phyloP scores from a whole-genome alignment of 2,888 invertebrate species.

The Auanema sp. region DNA sequence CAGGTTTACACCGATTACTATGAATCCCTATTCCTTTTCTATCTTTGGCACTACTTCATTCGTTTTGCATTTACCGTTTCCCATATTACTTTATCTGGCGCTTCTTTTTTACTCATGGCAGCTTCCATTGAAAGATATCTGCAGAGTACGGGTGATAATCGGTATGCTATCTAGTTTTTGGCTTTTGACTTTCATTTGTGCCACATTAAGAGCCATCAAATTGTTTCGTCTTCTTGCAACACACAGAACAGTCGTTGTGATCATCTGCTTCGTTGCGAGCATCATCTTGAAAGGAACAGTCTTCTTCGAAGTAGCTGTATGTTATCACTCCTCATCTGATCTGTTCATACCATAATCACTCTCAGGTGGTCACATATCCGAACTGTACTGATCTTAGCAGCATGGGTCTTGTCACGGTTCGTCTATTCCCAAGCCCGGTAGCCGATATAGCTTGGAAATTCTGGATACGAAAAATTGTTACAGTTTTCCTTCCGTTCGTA shows the following conservation, averaged over 20 bases:
- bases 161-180: constrained; percentile 8
- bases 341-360: background rate
- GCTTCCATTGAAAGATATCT: constrained; percentile 59
- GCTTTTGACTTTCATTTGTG: constrained; percentile 4
- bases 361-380: constrained; percentile 37
- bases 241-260: constrained; percentile 45
- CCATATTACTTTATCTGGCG: constrained; percentile 53
- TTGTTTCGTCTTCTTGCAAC: constrained; percentile 46
- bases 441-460: constrained; percentile 56
- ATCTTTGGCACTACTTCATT: constrained; percentile 53
- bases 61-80: constrained; percentile 57
- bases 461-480: constrained; percentile 52
- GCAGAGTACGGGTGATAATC: constrained; percentile 49
- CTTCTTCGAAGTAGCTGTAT: constrained; percentile 53
- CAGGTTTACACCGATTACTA: constrained; percentile 56
- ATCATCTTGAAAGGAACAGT: constrained; percentile 54
- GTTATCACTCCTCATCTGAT: constrained; percentile 1
- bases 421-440: constrained; percentile 36
- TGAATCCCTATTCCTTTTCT: constrained; percentile 42
- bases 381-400: constrained; percentile 49
- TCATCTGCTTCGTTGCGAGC: constrained; percentile 47
- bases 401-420: constrained; percentile 42
- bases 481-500: constrained; percentile 58
- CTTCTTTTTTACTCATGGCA: constrained; percentile 58
- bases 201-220: constrained; percentile 26